A percentile compares a stretch with the other conserved stretches of the same genome.
These are phyloP conservation scores for Xylocampa areola DNA, from an alignment of 2,888 invertebrate genomes.

Conservation along the genomic window DNA sequence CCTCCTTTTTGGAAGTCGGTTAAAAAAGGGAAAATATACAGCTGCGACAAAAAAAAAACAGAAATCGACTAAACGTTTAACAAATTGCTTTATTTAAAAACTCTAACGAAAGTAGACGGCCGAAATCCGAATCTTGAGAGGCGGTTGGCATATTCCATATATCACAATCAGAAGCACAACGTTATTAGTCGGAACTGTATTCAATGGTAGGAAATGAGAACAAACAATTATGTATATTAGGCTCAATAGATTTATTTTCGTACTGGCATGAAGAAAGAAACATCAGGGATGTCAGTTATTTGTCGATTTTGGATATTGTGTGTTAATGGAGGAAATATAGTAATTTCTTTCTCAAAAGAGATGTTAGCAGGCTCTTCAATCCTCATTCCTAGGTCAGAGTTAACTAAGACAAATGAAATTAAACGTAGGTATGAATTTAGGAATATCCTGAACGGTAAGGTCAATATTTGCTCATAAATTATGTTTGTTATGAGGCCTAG, in stretches of 20 bases:
- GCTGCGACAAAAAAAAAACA: not conserved
- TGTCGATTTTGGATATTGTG: conserved; percentile 2
- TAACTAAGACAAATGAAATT: no score
- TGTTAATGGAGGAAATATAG: not conserved
- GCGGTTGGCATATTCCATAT: conserved; percentile 42
- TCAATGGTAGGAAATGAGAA: conserved; percentile 53
- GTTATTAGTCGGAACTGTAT: conserved; percentile 45
- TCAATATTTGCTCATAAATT: no score
- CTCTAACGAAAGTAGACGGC: conserved; percentile 21
- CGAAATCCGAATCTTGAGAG: conserved; percentile 33
- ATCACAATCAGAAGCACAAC: conserved; percentile 54
- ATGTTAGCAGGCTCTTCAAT: no score
- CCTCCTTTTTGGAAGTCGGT: no score
- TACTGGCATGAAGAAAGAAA: conserved; percentile 36
- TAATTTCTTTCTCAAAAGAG: no score
- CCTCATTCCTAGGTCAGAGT: no score
- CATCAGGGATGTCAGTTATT: conserved; percentile 14
- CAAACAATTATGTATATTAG: conserved; percentile 54
- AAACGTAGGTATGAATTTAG: no score
- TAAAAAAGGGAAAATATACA: not conserved
- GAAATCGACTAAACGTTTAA: conserved; percentile 30
- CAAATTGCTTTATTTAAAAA: conserved; percentile 33
- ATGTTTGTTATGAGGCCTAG: no score
- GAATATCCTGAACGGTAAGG: no score
- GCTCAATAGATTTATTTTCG: conserved; percentile 42